phyloP scores from a whole-genome alignment of 1,140 invertebrate species.

The Schlechtendalia chinensis region DNA sequence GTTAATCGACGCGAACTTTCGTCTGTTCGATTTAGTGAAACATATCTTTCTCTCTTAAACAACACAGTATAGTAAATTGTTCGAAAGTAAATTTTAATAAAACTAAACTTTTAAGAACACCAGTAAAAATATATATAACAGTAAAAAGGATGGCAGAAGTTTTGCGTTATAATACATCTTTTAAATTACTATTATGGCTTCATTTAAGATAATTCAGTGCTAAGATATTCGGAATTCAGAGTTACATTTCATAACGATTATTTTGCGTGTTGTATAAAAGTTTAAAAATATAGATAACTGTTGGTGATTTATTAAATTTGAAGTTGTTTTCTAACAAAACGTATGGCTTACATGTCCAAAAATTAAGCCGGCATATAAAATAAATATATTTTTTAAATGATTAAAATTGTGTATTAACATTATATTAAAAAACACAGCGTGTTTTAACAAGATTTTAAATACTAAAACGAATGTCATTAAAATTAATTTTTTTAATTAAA shows the following conservation, averaged over 20 bases:
- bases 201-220: not conserved
- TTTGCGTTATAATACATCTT: not conserved
- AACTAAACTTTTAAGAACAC: not conserved
- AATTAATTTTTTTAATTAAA: too few species aligned
- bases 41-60: not conserved
- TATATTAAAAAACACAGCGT: too few species aligned
- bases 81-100: not conserved
- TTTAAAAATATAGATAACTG: constrained; percentile 1
- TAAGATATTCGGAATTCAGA: not conserved
- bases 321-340: too few species aligned
- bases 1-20: too few species aligned
- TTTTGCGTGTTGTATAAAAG: not conserved
- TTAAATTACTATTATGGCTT: constrained; percentile 6
- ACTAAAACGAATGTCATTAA: too few species aligned
- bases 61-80: not conserved
- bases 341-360: too few species aligned
- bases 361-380: too few species aligned
- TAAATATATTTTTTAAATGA: too few species aligned
- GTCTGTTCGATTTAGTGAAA: not conserved
- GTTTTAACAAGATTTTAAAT: too few species aligned
- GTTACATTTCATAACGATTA: not conserved
- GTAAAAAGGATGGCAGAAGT: not conserved
- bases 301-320: not conserved
- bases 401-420: too few species aligned
- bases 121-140: not conserved